Evolutionary conservation across 2,888 invertebrate species (phyloP).

Genomic region (Heliothis peltigera): DNA sequence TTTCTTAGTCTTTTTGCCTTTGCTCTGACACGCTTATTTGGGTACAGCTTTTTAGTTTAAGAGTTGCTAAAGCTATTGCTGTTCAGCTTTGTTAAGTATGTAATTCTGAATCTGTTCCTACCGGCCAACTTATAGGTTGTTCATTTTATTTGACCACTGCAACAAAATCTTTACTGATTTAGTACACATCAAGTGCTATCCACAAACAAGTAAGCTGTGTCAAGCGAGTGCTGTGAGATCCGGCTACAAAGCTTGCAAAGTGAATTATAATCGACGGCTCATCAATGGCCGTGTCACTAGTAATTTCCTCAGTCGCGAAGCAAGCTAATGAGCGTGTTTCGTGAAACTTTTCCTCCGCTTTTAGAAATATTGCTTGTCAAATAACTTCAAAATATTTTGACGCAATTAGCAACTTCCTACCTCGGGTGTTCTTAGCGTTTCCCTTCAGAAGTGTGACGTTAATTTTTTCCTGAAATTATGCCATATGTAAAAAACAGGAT

Average conservation of each 20-base stretch:
- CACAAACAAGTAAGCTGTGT: slow-evolving; percentile 22
- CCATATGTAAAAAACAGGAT: slow-evolving; percentile 49
- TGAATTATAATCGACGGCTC: slow-evolving; percentile 68
- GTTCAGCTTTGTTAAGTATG: background rate
- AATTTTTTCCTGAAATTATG: slow-evolving; percentile 25
- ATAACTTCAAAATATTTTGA: background rate
- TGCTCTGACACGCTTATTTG: slow-evolving; percentile 31
- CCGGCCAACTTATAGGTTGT: no score
- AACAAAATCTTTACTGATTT: slow-evolving; percentile 14
- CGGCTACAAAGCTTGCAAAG: slow-evolving; percentile 63
- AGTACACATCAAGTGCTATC: slow-evolving; percentile 15
- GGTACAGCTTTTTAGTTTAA: slow-evolving; percentile 41
- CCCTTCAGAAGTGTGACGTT: slow-evolving; percentile 16
- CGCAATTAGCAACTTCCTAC: slow-evolving; percentile 18
- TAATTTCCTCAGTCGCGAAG: slow-evolving; percentile 67
- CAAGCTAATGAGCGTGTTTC: slow-evolving; percentile 73
- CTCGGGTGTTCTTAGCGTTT: slow-evolving; percentile 40
- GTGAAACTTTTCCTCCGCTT: slow-evolving; percentile 80
- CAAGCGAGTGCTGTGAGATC: slow-evolving; percentile 46
- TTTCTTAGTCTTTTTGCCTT: slow-evolving; percentile 52
- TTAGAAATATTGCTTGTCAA: slow-evolving; percentile 47
- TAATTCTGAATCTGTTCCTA: background rate
- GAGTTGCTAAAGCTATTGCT: slow-evolving; percentile 19
- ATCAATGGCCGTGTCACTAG: slow-evolving; percentile 65
- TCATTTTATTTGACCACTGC: background rate